A percentile compares a stretch with the other conserved stretches of the same genome.
Conservation (phyloP, 2,888 invertebrate species). For the Laspeyria flexula region DNA sequence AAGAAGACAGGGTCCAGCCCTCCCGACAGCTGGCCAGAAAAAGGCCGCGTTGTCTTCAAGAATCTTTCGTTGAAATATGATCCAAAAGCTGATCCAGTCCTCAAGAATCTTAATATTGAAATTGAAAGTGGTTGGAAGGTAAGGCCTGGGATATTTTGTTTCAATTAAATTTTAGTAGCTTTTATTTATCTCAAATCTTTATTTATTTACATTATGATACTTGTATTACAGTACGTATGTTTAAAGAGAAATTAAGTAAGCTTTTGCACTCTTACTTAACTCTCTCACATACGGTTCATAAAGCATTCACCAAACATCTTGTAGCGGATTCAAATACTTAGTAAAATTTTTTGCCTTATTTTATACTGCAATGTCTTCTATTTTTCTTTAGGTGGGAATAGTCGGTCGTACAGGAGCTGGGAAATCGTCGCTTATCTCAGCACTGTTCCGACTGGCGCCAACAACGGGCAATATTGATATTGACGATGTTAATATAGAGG, state of each 20-base stretch:
- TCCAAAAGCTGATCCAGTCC: conserved; percentile 85
- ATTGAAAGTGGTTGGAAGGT: conserved; percentile 57
- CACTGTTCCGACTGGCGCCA: conserved; percentile 93
- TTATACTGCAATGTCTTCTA: neutral
- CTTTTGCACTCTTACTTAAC: no score
- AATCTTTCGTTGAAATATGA: conserved; percentile 88
- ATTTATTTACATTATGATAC: no score
- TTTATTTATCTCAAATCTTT: no score
- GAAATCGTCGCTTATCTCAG: conserved; percentile 93
- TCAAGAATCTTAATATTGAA: conserved; percentile 60
- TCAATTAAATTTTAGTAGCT: no score
- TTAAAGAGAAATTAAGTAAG: no score
- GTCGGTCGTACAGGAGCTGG: conserved; percentile 96
- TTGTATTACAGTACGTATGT: no score
- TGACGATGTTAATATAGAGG: conserved; percentile 90
- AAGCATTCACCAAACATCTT: no score
- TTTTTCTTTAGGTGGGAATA: conserved; percentile 89
- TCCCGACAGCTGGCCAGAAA: conserved; percentile 87
- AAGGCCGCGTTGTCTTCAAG: conserved; percentile 86
- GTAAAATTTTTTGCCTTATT: no score
- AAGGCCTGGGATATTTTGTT: no score
- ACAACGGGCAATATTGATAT: conserved; percentile 91
- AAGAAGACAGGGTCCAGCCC: conserved; percentile 87
- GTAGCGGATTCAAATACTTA: no score
- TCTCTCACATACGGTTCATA: no score